phyloP scores from a whole-genome alignment of 2,797 vertebrate genomes.

The Pogonophryne albipinna region DNA sequence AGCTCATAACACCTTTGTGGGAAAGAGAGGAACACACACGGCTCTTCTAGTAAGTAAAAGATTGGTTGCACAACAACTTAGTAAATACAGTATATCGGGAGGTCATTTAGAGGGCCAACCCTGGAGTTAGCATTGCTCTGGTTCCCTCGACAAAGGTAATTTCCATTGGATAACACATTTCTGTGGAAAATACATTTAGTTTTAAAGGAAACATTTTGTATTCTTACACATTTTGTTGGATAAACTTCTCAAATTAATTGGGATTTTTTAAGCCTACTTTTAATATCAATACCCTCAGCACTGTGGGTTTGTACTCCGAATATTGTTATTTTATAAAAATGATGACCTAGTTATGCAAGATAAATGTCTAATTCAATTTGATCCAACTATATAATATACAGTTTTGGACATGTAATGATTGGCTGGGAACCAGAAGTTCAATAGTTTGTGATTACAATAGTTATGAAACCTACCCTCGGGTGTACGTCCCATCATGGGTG shows the following conservation, averaged over 20 bases:
- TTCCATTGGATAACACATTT: too few relatives aligned
- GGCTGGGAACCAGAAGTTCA: constrained; percentile 1
- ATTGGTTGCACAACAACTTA: background rate
- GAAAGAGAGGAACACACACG: constrained; percentile 22
- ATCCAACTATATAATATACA: constrained; percentile 7
- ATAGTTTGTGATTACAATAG: constrained; percentile 7
- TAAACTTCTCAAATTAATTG: too few relatives aligned
- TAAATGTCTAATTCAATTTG: constrained; percentile 18
- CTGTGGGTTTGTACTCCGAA: background rate
- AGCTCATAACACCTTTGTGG: constrained; percentile 85
- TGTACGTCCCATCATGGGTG: constrained; percentile 91
- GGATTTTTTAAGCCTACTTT: too few relatives aligned
- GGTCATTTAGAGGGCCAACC: too few relatives aligned
- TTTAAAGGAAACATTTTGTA: too few relatives aligned
- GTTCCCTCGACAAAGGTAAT: too few relatives aligned
- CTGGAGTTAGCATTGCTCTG: too few relatives aligned
- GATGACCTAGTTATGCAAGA: constrained; percentile 22
- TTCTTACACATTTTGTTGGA: too few relatives aligned
- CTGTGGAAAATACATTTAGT: too few relatives aligned
- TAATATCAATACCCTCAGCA: background rate
- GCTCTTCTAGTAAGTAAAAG: constrained; percentile 4
- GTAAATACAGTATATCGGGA: background rate
- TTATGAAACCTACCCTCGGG: constrained; percentile 86
- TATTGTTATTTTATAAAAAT: constrained; percentile 7
- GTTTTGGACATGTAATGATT: background rate